phyloP scores from a whole-genome alignment of 2,797 vertebrate species.

The Rhynchonycteris naso region DNA sequence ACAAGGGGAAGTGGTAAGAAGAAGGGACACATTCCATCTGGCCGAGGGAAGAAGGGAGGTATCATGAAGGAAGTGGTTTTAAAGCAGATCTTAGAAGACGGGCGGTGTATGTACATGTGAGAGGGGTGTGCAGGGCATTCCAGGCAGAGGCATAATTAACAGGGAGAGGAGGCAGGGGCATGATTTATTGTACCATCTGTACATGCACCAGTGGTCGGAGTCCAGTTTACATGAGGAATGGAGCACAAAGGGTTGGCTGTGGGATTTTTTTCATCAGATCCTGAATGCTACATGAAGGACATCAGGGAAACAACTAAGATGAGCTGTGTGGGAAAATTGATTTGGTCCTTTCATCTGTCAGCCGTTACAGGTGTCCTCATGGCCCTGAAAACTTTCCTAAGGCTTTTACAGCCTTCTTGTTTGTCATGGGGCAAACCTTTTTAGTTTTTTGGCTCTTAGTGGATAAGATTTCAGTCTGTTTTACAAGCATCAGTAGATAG shows the following conservation, averaged over 20 bases:
- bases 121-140: not conserved
- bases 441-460: not conserved
- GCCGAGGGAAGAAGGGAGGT: not conserved
- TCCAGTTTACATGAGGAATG: not conserved
- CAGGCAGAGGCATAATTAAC: not conserved
- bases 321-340: not conserved
- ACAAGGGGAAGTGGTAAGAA: not conserved
- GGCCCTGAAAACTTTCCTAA: not conserved
- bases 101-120: not conserved
- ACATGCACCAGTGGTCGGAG: not conserved
- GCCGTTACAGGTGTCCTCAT: not conserved
- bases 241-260: not conserved
- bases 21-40: not conserved
- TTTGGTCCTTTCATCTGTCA: conserved; percentile 47
- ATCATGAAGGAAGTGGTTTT: not conserved
- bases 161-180: not conserved
- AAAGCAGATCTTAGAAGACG: not conserved
- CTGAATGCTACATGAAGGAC: conserved; percentile 56
- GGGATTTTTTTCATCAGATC: not conserved
- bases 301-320: conserved; percentile 14
- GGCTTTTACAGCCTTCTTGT: not conserved
- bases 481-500: not conserved
- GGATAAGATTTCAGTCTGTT: not conserved
- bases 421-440: not conserved
- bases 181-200: conserved; percentile 28